Percentiles rank a stretch among this genome's conserved stretches.
phyloP scores from a whole-genome alignment of 2,113 vertebrate genomes.

The Tachuris rubrigastra region DNA sequence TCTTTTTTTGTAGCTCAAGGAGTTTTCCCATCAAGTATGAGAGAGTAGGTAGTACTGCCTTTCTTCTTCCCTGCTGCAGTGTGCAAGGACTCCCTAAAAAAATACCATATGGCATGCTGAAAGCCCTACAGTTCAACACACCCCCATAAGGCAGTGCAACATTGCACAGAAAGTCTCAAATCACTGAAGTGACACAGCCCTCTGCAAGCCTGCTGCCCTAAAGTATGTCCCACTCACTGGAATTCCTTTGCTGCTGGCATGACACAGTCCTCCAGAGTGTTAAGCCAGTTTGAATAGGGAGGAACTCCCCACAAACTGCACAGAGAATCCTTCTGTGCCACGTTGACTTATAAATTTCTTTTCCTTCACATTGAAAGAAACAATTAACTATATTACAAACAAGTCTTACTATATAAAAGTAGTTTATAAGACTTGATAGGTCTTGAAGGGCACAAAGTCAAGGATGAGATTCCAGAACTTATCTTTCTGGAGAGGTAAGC shows the following conservation, averaged over 20 bases:
- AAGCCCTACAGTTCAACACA: not conserved
- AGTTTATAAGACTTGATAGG: not conserved
- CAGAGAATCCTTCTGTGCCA: not conserved
- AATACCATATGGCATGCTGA: not conserved
- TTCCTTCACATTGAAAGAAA: not conserved
- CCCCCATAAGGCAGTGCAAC: not conserved
- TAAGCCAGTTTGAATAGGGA: not conserved
- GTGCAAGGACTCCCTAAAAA: not conserved
- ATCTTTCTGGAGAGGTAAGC: not conserved
- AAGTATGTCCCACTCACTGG: not conserved
- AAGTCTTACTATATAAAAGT: not conserved
- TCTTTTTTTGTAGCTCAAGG: not conserved
- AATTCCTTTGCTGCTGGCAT: not conserved
- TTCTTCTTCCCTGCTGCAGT: not conserved
- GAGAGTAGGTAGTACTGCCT: not conserved
- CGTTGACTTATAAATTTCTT: not conserved
- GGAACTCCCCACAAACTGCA: not conserved
- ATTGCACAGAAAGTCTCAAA: not conserved
- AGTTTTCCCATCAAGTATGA: not conserved
- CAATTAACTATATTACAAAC: not conserved
- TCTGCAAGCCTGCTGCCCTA: not conserved
- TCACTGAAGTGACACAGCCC: rapidly evolving
- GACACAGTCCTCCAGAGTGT: not conserved
- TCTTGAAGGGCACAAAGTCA: not conserved
- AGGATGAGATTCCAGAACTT: not conserved